Base-by-base conservation (phyloP, 2,888 invertebrate species). In the Agrilus mali region DNA sequence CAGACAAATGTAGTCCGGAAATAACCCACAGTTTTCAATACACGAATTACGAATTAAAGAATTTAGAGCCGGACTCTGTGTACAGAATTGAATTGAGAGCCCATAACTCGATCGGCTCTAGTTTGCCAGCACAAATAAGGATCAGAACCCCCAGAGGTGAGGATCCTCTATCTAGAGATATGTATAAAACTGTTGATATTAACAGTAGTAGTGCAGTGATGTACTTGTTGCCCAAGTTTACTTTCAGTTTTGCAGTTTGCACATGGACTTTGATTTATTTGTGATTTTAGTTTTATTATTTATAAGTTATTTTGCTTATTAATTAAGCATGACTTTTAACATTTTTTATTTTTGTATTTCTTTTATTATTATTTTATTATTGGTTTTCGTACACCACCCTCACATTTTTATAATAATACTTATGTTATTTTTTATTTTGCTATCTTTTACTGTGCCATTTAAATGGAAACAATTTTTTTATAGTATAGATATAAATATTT, bases 61-160 rank as follows among this genome's bases (percentile, higher is more conserved):
- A 74, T 13, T 73, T 95, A 15, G 70, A 71, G 42, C 79, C 90
- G 1, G 85, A 89, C 61, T 85, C 87, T 5, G 79, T 78, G 52
- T 94, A 95, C 71, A 79, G 78, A 59, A 80, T 90, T 58, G 85
- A 88, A 60, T 71, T 94, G 44, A 73, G 79, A 53, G 94, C 93
- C 36, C 85, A 84, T 64, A 95, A 95, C 66, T 69, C 77, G 17
- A 83, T 93, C 49, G 94, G 93, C 44, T 80, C 72, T 67, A 88
- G 92, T 57, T 71, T 77, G 46, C 82, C 88, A 1, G 82, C 84
- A 35, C 76, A 80, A 60, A 75, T 87, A 53, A 77, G 81, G 62
- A 75, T 93, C 65, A 86, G 82, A 70, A 93, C 93, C 51, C 82
- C 86, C 59, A 77, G 81, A 75, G 89, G 90, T 89, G 82, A 86